Base-by-base conservation (phyloP, 2,888 invertebrate genomes). In the Phymatocera aterrima region DNA sequence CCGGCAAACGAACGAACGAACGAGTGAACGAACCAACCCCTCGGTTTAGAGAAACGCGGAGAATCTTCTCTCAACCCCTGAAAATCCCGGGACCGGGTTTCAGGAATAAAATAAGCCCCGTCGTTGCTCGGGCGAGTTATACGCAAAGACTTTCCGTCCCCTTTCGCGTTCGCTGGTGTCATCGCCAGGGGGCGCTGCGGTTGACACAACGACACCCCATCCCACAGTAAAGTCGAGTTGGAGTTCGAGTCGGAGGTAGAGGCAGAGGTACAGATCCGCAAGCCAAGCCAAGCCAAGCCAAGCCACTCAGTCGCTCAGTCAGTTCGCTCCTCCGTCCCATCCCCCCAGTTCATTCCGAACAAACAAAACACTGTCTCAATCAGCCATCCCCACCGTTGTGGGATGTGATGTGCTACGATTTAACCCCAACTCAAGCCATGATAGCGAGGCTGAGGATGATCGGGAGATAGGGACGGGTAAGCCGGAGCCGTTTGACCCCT, bases 141-240 rank as follows among this genome's bases (percentile, higher is more conserved):
- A 84, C 86, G 84, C 85, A 48, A 51, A 79, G 77, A 82, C 82
- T 83, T 83, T 82, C 83, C 75, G 82, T 83, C 90, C 90, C 90
- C 89, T 89, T 89, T 87, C 88, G 85, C 88, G 89, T 89, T 86
- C 85, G 86, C 83, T 87, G 86, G 87, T 90, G 90, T 90, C 90
- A 90, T 90, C 88, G 89, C 89, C 90, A 90, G 90, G 89, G 90
- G 90, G 88, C 87, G 86, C 90, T 90, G 90, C 81, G 88, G 88
- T 88, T 90, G 90, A 90, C 90, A 90, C 88, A 88, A 89, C 87
- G 88, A 89, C 89, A 89, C 88, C 87, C 89, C 82, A 68, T 68
- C 65, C 65, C 65, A 68, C 77, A 28, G 24, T 28, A 10, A 15
- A 43, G 65, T 65, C 21, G 65, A 68, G 43, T 46, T n/a, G n/a